Evolutionary conservation across 2,113 vertebrate species (phyloP).

Genomic region (Lanius ludovicianus): DNA sequence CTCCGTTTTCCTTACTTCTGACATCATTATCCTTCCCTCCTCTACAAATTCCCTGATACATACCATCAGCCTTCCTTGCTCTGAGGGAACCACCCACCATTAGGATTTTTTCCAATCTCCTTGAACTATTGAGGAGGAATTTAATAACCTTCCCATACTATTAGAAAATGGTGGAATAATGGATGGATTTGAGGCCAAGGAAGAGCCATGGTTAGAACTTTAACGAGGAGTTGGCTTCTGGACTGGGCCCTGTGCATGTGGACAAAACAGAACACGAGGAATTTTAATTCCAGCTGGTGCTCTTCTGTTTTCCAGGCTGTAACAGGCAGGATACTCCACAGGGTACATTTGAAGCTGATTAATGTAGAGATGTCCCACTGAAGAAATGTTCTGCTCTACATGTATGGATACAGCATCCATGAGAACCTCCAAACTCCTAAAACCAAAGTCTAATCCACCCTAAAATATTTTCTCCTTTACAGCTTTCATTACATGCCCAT

Average conservation of each 20-base stretch:
- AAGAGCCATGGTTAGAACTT: not conserved
- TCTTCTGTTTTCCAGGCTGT: not conserved
- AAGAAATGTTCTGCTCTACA: not conserved
- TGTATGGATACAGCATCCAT: not conserved
- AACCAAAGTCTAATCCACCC: not conserved
- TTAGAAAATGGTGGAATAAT: not conserved
- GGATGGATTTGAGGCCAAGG: not conserved
- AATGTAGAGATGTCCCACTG: not conserved
- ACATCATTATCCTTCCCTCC: not conserved
- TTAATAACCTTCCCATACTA: not conserved
- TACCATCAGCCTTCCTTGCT: not conserved
- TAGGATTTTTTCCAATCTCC: not conserved
- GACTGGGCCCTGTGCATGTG: not conserved
- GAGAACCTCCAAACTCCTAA: not conserved
- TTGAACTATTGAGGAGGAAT: not conserved
- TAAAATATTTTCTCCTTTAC: not conserved
- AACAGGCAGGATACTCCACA: not conserved
- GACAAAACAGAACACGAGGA: not conserved
- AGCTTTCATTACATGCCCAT: accelerated
- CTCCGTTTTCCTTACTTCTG: not conserved
- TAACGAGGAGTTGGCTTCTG: not conserved
- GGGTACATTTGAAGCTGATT: not conserved
- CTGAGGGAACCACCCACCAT: accelerated
- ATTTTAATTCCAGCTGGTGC: not conserved
- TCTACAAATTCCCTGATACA: not conserved